A percentile compares a stretch with the other conserved stretches of the same genome.
phyloP scores from a whole-genome alignment of 1,140 invertebrate species.

The Rhynchophorus ferrugineus region DNA sequence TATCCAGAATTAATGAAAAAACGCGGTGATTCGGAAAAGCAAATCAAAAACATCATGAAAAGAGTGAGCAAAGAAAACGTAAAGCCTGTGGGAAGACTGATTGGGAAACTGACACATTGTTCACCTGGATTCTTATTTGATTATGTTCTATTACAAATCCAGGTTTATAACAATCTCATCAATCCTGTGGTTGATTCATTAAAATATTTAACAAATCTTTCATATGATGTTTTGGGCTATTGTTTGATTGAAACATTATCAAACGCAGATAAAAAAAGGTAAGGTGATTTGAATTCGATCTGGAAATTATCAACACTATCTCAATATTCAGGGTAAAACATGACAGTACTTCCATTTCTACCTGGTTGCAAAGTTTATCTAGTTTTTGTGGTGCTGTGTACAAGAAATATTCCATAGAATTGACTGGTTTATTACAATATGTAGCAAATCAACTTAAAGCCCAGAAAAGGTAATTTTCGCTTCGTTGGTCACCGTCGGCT shows the following conservation, averaged over 20 bases:
- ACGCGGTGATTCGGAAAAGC: slow-evolving; percentile 78
- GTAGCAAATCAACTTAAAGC: slow-evolving; percentile 95
- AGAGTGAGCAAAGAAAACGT: slow-evolving; percentile 97
- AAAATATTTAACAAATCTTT: slow-evolving; percentile 92
- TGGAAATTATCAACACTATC: not conserved
- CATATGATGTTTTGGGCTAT: slow-evolving; percentile 93
- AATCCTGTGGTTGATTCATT: slow-evolving; percentile 95
- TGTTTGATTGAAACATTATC: slow-evolving; percentile 91
- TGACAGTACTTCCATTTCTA: slow-evolving; percentile 87
- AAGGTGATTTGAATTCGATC: not conserved
- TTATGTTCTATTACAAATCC: slow-evolving; percentile 90
- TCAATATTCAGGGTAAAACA: slow-evolving; percentile 58
- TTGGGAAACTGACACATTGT: slow-evolving; percentile 95
- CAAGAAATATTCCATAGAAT: slow-evolving; percentile 95
- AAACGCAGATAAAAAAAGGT: slow-evolving; percentile 56
- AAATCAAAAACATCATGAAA: slow-evolving; percentile 96
- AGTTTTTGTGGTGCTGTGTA: slow-evolving; percentile 93
- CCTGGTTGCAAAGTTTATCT: slow-evolving; percentile 91
- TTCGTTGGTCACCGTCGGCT: too few relatives aligned
- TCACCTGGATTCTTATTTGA: slow-evolving; percentile 93
- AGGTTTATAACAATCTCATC: slow-evolving; percentile 97
- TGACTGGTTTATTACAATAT: slow-evolving; percentile 92
- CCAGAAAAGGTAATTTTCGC: slow-evolving; percentile 75
- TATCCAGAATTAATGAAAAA: slow-evolving; percentile 78
- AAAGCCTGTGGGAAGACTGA: slow-evolving; percentile 88